phyloP scores from a whole-genome alignment of 2,888 invertebrate genomes.

The Proisotoma minuta region DNA sequence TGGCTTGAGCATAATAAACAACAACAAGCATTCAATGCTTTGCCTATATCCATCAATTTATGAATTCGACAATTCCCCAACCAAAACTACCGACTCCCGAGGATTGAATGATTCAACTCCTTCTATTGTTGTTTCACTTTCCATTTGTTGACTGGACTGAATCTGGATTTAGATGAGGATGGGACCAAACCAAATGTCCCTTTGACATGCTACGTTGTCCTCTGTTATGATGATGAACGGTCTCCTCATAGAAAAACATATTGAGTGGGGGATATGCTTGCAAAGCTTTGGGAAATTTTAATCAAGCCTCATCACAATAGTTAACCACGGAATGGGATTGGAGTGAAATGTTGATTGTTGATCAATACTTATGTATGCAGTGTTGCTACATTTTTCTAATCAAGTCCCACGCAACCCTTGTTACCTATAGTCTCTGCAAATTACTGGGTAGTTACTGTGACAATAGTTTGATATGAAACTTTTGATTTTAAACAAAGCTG shows the following conservation, averaged over 20 bases:
- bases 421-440: no score
- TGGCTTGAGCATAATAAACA: background rate
- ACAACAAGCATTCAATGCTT: background rate
- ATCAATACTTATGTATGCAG: background rate
- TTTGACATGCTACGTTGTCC: slow-evolving; percentile 1
- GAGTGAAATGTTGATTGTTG: background rate
- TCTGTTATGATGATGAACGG: slow-evolving; percentile 1
- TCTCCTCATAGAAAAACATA: no score
- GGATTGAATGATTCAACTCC: background rate
- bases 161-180: no score
- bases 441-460: background rate
- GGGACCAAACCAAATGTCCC: background rate
- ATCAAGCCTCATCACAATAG: slow-evolving; percentile 1
- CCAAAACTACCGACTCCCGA: background rate
- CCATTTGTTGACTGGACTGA: background rate
- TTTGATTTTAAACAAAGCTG: no score
- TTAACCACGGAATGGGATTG: background rate
- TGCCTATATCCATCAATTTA: background rate
- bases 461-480: no score
- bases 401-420: background rate
- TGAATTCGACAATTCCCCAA: background rate
- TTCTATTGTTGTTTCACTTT: background rate
- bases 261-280: background rate
- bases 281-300: background rate
- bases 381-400: background rate